Evolutionary conservation across 2,113 vertebrate genomes (phyloP), one percentile per base, ranked within the genome.

Genomic region (Xiphias gladius): DNA sequence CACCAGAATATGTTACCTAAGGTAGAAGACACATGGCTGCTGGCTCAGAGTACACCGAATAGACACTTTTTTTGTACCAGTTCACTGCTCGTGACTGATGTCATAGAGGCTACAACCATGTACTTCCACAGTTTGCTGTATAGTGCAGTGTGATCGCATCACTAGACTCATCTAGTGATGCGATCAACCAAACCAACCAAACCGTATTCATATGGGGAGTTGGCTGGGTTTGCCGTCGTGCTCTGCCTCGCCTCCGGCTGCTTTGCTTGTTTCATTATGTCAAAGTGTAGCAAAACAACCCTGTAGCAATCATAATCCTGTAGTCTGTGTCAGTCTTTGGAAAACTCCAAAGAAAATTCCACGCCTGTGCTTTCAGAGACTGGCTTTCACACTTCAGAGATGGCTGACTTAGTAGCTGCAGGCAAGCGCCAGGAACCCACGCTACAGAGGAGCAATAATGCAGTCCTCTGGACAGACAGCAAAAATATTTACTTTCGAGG

Each of bases 231-330:
- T 79, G 17, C 83, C n/a, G 1, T 43, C 13, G 24, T 37, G 64
- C 68, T 80, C 73, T 65, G 62, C 54, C n/a, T 81, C 10, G 48
- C 89, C 83, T 50, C 67, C 41, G 12, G 91, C 87, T 77, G 73
- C 79, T 61, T 54, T 79, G 85, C 84, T 88, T 84, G 87, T 88
- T 92, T 93, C 79, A 72, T 89, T 88, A 86, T 86, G 91, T 88
- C 87, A 92, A 86, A 89, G 88, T 85, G 89, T 91, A 79, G 87
- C 91, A 91, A 93, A 94, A 93, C 88, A 91, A 69, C 85, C 90
- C 93, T 75, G 83, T 63, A 93, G 94, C 93, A 90, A 84, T 83
- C 72, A 87, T 90, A 92, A 91, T 89, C 90, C 83, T 87, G 82
- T 88, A 74, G 86, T 88, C 87, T 79, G 88, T 89, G 85, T 79